These are phyloP conservation scores for Agrenia bidenticulata DNA, from an alignment of 2,888 invertebrate genomes.

Conservation along the genomic window DNA sequence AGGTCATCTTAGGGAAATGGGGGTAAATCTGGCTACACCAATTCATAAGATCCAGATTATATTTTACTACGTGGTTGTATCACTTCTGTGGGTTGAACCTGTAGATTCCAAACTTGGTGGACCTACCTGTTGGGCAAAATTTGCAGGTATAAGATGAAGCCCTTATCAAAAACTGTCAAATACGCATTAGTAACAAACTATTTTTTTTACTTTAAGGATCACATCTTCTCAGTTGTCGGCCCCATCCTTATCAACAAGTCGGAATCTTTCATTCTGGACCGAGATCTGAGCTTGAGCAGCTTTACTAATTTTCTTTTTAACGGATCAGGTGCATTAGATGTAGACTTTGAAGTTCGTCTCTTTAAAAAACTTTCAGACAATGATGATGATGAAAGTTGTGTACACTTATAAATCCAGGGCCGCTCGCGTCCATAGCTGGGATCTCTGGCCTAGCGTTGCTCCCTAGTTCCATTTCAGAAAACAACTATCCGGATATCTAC, in stretches of 20 bases:
- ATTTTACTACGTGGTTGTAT: not conserved
- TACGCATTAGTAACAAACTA: not conserved
- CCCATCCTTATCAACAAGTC: slow-evolving; percentile 43
- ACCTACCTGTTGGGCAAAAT: slow-evolving; percentile 40
- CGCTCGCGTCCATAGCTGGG: slow-evolving; percentile 35
- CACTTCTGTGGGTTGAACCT: too few species aligned
- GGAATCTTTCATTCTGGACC: slow-evolving; percentile 40
- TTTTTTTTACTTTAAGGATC: slow-evolving; percentile 25
- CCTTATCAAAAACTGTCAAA: not conserved
- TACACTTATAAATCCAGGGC: slow-evolving; percentile 5
- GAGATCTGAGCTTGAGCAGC: slow-evolving; percentile 36
- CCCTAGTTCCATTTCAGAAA: slow-evolving; percentile 29
- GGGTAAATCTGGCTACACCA: too few species aligned
- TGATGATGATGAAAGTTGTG: too few species aligned
- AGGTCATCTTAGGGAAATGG: slow-evolving; percentile 36
- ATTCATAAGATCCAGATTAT: not conserved
- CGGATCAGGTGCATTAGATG: slow-evolving; percentile 40
- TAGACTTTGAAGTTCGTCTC: not conserved
- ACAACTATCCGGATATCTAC: slow-evolving; percentile 34
- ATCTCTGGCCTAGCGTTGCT: slow-evolving; percentile 41
- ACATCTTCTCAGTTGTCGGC: slow-evolving; percentile 41
- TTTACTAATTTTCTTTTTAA: slow-evolving; percentile 35
- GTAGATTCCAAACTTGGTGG: slow-evolving; percentile 31
- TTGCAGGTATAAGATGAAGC: slow-evolving; percentile 11
- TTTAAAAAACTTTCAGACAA: too few species aligned